Conservation (phyloP, 2,888 invertebrate genomes). For the Schizaphis graminum region DNA sequence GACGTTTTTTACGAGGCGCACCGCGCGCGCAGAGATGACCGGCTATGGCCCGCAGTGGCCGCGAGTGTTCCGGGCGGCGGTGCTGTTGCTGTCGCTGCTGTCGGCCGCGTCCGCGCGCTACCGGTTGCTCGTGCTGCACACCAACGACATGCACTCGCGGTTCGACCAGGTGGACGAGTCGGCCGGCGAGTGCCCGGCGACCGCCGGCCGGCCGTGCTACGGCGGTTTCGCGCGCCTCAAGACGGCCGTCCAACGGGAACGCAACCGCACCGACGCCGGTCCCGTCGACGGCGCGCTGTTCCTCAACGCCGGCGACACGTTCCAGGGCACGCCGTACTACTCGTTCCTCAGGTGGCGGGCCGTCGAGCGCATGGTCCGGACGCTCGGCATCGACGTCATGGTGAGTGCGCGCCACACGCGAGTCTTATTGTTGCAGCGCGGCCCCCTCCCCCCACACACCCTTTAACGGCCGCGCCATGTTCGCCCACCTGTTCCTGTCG, state of each 20-base stretch:
- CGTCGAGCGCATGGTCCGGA: conserved; percentile 83
- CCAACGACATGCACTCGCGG: conserved; percentile 91
- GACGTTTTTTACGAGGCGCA: not conserved
- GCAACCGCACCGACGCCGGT: conserved; percentile 73
- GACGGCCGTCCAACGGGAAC: conserved; percentile 74
- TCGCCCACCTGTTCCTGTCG: not conserved
- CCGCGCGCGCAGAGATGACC: not conserved
- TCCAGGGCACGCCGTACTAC: conserved; percentile 91
- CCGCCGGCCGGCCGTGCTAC: conserved; percentile 75
- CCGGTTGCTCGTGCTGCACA: conserved; percentile 85
- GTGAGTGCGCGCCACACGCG: conserved; percentile 73
- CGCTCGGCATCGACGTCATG: conserved; percentile 85
- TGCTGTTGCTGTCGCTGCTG: not conserved
- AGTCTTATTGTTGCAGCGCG: not conserved
- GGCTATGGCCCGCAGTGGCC: no score
- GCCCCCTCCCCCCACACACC: no score
- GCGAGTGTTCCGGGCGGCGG: not conserved
- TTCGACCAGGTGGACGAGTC: conserved; percentile 77
- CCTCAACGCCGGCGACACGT: conserved; percentile 93
- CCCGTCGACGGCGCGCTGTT: conserved; percentile 77
- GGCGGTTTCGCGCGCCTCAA: conserved; percentile 86
- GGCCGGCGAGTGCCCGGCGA: conserved; percentile 74
- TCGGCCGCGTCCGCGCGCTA: conserved; percentile 70
- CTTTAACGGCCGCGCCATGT: conserved; percentile 66
- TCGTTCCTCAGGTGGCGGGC: conserved; percentile 85